These are phyloP conservation scores for Drosophila sulfurigaster DNA, from an alignment of 1,140 invertebrate genomes.

Conservation along the genomic window DNA sequence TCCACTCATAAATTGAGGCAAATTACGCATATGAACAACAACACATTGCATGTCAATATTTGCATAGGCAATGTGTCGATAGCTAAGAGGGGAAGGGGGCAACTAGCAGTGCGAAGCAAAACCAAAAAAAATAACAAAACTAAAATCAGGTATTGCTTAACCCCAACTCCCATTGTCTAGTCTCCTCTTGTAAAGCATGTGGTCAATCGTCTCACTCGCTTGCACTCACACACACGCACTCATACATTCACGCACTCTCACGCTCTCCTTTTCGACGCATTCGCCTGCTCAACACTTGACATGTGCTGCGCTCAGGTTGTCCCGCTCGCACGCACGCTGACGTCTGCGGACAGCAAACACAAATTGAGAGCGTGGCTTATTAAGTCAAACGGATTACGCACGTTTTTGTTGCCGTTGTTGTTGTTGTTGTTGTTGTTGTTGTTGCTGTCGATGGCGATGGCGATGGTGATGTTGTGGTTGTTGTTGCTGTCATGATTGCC, in stretches of 20 bases:
- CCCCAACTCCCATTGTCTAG: neutral
- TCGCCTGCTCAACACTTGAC: neutral
- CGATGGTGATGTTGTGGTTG: neutral
- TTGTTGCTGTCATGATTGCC: constrained; percentile 3
- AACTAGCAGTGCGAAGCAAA: neutral
- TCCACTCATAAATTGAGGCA: constrained; percentile 65
- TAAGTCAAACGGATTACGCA: constrained; percentile 76
- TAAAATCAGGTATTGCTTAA: constrained; percentile 11
- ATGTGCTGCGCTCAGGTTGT: neutral
- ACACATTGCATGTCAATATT: constrained; percentile 64
- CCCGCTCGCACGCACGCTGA: neutral
- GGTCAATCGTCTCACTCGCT: neutral
- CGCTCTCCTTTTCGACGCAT: constrained; percentile 5
- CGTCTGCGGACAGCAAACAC: constrained; percentile 22
- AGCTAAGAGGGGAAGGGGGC: no score
- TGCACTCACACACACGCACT: constrained; percentile 32
- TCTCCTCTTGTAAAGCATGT: constrained; percentile 25
- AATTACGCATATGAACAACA: constrained; percentile 72
- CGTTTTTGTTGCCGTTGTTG: constrained; percentile 12
- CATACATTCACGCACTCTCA: constrained; percentile 27
- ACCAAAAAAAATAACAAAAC: constrained; percentile 3
- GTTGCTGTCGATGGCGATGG: no score
- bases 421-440: neutral
- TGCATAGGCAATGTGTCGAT: constrained; percentile 50
- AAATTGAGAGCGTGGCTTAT: constrained; percentile 71